These are phyloP conservation scores for Chaetodon auriga DNA, from an alignment of 2,113 vertebrate species.

Conservation along the genomic window DNA sequence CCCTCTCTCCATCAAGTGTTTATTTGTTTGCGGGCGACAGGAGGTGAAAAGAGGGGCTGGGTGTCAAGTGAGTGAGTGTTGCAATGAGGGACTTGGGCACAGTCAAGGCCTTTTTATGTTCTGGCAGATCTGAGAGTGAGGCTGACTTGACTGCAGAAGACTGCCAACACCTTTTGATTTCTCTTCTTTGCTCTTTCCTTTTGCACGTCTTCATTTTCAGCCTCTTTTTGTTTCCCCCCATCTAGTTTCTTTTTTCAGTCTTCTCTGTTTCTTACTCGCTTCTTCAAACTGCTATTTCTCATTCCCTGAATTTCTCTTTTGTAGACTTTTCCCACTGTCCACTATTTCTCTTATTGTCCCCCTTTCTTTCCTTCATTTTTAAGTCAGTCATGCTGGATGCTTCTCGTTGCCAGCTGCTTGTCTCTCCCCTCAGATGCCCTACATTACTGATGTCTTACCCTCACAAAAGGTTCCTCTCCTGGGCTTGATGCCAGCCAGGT, in stretches of 20 bases:
- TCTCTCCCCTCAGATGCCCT: slow-evolving; percentile 53
- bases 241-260: slow-evolving; percentile 24
- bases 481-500: slow-evolving; percentile 78
- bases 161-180: slow-evolving; percentile 45
- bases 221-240: neutral
- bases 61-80: slow-evolving; percentile 65
- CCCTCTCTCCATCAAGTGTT: slow-evolving; percentile 65
- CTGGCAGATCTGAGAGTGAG: slow-evolving; percentile 43
- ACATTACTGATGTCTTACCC: slow-evolving; percentile 69
- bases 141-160: slow-evolving; percentile 37
- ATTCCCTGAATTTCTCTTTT: slow-evolving; percentile 41
- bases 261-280: slow-evolving; percentile 2
- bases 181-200: slow-evolving; percentile 11
- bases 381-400: slow-evolving; percentile 67
- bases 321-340: slow-evolving; percentile 78
- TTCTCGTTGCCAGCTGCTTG: slow-evolving; percentile 58
- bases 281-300: neutral
- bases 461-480: slow-evolving; percentile 73
- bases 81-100: slow-evolving; percentile 44
- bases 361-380: slow-evolving; percentile 39
- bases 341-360: slow-evolving; percentile 42
- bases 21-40: slow-evolving; percentile 71
- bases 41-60: slow-evolving; percentile 58
- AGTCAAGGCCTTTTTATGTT: slow-evolving; percentile 65
- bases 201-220: slow-evolving; percentile 30